A percentile compares a stretch with the other conserved stretches of the same genome.
phyloP scores from a whole-genome alignment of 1,140 invertebrate species.

The Lamellibrachia luymesi region DNA sequence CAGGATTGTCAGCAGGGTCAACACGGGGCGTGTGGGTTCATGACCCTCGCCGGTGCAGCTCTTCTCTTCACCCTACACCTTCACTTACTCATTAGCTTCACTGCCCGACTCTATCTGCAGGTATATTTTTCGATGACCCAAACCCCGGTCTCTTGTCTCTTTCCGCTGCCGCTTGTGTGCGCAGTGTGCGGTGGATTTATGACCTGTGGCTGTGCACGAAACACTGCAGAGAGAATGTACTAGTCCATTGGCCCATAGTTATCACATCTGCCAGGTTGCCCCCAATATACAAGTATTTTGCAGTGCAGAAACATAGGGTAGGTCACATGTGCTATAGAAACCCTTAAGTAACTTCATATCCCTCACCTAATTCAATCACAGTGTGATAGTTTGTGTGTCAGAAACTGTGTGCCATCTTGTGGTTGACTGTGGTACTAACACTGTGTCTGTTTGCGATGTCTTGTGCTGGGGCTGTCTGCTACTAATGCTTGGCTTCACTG shows the following conservation, averaged over 20 bases:
- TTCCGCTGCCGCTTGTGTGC: background rate
- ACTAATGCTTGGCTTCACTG: background rate
- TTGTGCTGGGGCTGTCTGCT: background rate
- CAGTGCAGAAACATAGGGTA: too few relatives aligned
- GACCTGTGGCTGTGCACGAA: background rate
- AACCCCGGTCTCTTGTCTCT: background rate
- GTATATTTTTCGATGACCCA: background rate
- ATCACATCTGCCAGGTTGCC: background rate
- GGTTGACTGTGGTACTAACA: background rate
- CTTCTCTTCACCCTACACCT: constrained; percentile 3
- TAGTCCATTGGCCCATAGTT: background rate
- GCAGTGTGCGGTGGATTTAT: background rate
- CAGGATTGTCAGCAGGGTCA: background rate
- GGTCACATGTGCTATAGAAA: background rate
- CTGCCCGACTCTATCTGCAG: background rate
- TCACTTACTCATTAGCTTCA: background rate
- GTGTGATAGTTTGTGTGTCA: background rate
- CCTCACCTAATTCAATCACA: background rate
- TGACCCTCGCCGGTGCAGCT: background rate
- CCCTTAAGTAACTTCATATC: background rate
- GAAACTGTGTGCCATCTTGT: too few relatives aligned
- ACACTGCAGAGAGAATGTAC: background rate
- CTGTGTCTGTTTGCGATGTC: background rate
- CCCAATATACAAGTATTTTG: too few relatives aligned
- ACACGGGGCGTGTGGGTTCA: background rate